phyloP scores from a whole-genome alignment of 2,113 vertebrate genomes.

The Chloropsis cyanopogon region DNA sequence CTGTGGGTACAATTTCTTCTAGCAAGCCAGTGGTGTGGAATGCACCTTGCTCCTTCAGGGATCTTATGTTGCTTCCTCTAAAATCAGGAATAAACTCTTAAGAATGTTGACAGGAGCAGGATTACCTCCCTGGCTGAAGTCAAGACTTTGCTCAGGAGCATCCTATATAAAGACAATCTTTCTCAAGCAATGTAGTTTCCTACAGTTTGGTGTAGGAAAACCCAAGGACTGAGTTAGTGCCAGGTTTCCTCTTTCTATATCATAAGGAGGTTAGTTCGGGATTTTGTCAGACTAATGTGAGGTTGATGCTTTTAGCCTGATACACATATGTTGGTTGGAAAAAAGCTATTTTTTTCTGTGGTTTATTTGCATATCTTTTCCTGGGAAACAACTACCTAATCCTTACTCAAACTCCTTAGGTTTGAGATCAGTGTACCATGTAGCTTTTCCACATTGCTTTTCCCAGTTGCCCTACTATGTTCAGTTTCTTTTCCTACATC shows the following conservation, averaged over 20 bases:
- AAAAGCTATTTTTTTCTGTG: background rate
- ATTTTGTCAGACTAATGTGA: background rate
- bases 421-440: background rate
- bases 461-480: background rate
- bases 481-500: background rate
- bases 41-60: background rate
- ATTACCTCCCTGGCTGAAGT: background rate
- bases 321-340: background rate
- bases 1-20: background rate
- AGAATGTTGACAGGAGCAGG: background rate
- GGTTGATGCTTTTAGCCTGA: background rate
- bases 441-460: background rate
- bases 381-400: background rate
- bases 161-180: background rate
- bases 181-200: background rate
- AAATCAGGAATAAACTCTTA: background rate
- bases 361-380: background rate
- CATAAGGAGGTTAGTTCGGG: background rate
- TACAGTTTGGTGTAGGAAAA: background rate
- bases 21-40: background rate
- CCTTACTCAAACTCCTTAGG: background rate
- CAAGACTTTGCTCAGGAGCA: background rate
- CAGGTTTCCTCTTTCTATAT: background rate
- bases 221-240: background rate
- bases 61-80: background rate